Base-by-base conservation (phyloP, 2,797 vertebrate species). In the Sebastes wilsoni region DNA sequence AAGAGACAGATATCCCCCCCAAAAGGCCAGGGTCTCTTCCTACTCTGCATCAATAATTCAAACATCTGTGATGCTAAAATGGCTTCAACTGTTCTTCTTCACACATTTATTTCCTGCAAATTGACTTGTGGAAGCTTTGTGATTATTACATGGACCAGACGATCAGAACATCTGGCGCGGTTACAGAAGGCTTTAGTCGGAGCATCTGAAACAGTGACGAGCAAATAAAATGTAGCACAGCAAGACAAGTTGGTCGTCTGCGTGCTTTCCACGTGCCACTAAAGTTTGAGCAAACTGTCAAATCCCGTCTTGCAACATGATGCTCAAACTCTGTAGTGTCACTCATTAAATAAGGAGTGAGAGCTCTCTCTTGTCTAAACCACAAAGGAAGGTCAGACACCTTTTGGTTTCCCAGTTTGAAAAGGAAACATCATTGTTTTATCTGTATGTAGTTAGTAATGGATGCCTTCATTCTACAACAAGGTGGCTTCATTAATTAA, bases 401-500 rank as follows among this genome's bases (percentile, higher is more conserved):
- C 68, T 87, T 61, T 66, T 83, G 79, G 86, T 88, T 83, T 70
- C n/a, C 32, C 38, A 28, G 66, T 72, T 69, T 75, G 67, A 79
- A 80, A 65, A 58, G 62, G 60, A 64, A 74, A 77, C 38, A 27
- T 62, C 85, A 72, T 80, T 80, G 77, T 84, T 86, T 74, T 54
- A 85, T 85, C 61, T 66, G 62, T 60, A 56, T 65, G 75, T 66
- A 58, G 34, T 77, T 68, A 46, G 72, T 46, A 83, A 84, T 83
- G 82, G 65, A 75, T 3, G 38, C 71, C 66, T 90, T 85, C 64
- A 73, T 87, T 87, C 79, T 72, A 68, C 66, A 76, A 78, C 61
- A 71, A 83, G 80, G 69, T 55, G 70, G 71, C 81, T 87, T 92
- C 81, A 88, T 92, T 90, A 91, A 93, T 92, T 90, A 87, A 92